Evolutionary conservation across 1,140 invertebrate genomes (phyloP).

Genomic region (Diorhabda elongata): DNA sequence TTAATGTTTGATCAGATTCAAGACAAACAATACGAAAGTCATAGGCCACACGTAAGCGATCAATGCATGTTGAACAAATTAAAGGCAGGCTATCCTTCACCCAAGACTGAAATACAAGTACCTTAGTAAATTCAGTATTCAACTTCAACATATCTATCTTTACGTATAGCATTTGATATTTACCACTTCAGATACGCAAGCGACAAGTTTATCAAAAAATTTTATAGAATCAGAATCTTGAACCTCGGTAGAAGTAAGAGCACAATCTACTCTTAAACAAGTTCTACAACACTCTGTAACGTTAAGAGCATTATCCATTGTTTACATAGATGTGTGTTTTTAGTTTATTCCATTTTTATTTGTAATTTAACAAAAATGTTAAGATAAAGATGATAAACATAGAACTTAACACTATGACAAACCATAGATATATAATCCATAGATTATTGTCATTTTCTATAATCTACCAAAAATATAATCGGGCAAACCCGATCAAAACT

Average conservation of each 20-base stretch:
- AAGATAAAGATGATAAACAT: too few species aligned
- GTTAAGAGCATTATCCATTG: constrained; percentile 26
- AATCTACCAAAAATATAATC: too few species aligned
- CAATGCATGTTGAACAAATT: constrained; percentile 40
- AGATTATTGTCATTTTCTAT: too few species aligned
- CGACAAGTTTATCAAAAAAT: constrained; percentile 39
- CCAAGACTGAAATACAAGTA: constrained; percentile 35
- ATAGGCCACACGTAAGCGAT: constrained; percentile 36
- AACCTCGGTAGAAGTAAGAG: constrained; percentile 36
- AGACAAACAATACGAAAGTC: constrained; percentile 40
- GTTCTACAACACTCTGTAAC: constrained; percentile 39
- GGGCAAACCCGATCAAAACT: too few species aligned
- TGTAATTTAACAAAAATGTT: too few species aligned
- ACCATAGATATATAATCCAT: too few species aligned
- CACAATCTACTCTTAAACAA: constrained; percentile 40
- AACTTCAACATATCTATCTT: too few species aligned
- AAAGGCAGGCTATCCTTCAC: constrained; percentile 35
- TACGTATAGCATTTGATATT: constrained; percentile 16
- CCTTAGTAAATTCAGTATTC: too few species aligned
- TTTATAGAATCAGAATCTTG: constrained; percentile 41
- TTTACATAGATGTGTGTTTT: neutral
- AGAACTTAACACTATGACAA: too few species aligned
- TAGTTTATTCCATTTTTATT: too few species aligned
- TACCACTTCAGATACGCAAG: constrained; percentile 43
- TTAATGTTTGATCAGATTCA: constrained; percentile 36